Evolutionary conservation across 35 echinoderm and acorn worm species (phyloP).

Genomic region (Apostichopus japonicus): DNA sequence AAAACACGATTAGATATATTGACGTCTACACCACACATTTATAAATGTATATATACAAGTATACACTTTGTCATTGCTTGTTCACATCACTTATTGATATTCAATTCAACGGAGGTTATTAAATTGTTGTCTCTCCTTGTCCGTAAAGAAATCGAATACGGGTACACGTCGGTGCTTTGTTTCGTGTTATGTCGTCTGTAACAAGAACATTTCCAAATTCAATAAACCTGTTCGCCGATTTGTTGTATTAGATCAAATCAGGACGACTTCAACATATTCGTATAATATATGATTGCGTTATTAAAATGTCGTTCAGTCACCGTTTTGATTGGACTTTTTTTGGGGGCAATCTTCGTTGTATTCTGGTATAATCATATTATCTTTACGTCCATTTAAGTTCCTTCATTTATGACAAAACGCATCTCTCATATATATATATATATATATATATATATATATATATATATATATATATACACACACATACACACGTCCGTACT

Average conservation of each 20-base stretch:
- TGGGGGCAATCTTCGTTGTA: neutral
- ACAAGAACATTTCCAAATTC: slow-evolving; percentile 9
- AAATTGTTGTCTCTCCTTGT: neutral
- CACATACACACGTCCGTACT: neutral
- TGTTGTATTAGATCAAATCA: slow-evolving; percentile 13
- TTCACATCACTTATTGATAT: neutral
- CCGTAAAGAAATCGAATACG: neutral
- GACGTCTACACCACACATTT: no score
- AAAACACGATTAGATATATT: no score
- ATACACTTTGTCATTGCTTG: neutral
- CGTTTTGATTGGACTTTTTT: neutral
- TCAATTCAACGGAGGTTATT: slow-evolving; percentile 1
- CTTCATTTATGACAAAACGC: neutral
- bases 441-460: neutral
- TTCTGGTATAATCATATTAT: neutral
- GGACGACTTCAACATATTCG: neutral
- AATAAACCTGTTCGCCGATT: neutral
- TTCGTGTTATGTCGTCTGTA: neutral
- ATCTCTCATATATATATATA: neutral
- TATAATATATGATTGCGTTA: neutral
- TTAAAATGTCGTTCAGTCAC: neutral
- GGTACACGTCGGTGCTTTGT: neutral
- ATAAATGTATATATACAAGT: no score
- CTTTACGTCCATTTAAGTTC: neutral
- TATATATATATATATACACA: neutral